Percentiles rank a stretch among this genome's conserved stretches.
These are phyloP conservation scores for Selenia dentaria DNA, from an alignment of 2,888 invertebrate species.

Conservation along the genomic window DNA sequence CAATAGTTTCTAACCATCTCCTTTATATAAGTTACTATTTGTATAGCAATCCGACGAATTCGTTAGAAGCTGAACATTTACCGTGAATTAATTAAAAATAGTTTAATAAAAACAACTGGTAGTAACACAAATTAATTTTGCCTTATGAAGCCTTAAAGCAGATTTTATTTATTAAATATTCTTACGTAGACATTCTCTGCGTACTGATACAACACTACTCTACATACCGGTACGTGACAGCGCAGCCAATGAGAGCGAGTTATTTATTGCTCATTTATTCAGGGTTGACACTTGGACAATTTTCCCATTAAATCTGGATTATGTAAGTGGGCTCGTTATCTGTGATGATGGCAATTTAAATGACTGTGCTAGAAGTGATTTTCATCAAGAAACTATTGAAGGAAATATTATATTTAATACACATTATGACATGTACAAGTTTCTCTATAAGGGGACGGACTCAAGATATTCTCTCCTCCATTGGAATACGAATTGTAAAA, in stretches of 20 bases:
- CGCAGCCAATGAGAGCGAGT: constrained; percentile 21
- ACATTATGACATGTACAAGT: neutral
- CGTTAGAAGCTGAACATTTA: no score
- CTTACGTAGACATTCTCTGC: neutral
- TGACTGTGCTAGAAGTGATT: constrained; percentile 6
- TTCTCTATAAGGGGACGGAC: no score
- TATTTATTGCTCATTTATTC: constrained; percentile 28
- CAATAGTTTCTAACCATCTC: no score
- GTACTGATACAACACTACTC: constrained; percentile 4
- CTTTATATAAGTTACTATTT: no score
- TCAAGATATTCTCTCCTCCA: no score
- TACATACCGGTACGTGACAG: constrained; percentile 20
- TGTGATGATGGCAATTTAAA: constrained; percentile 15
- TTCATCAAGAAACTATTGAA: constrained; percentile 1
- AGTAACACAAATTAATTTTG: no score
- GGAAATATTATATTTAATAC: neutral
- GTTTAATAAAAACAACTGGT: no score
- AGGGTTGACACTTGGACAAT: constrained; percentile 29
- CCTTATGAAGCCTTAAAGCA: no score
- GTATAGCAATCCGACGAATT: no score
- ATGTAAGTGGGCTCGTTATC: constrained; percentile 17
- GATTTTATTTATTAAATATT: no score
- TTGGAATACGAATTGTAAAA: no score
- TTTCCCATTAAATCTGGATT: constrained; percentile 29
- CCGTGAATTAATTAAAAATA: no score